Evolutionary conservation across 2,113 vertebrate species (phyloP), one percentile per base, ranked within the genome.

Genomic region (Halcyon malimbica): DNA sequence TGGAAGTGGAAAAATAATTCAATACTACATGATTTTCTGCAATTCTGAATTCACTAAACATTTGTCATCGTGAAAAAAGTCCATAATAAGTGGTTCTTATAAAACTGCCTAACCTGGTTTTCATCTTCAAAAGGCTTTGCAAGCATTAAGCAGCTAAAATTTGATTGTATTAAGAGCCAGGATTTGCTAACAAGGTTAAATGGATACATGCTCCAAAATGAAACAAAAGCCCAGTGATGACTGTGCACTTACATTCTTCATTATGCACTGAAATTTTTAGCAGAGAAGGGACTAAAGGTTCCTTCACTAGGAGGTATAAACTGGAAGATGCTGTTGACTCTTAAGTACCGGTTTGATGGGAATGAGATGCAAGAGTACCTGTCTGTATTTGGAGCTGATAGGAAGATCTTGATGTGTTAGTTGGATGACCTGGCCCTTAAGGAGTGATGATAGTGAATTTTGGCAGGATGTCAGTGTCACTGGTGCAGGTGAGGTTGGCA

Each of bases 1-100:
- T 93, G 73, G 64, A 96, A 92, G 62, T 86, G 73, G 80, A 84
- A 98, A 98, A 97, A 96, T 88, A 89, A 86, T 90, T 96, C 31
- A 86, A 26, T 85, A 41, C 7, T 82, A 19, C 60, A 60, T 0
- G 4, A 5, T 83, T 77, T 14, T 62, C 5, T 83, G 39, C 54
- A 89, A 86, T 59, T 90, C 64, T 48, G 23, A 56, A 88, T 48
- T 80, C 42, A 71, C 64, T 57, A 74, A 92, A 78, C 68, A 10
- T 73, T 83, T 89, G 42, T 31, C 17, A 25, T 71, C 2, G 0
- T 93, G 82, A 71, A 87, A 82, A 35, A 31, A 5, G 2, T 46
- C 18, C 1, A 4, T 68, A 75, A 42, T 71, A 88, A 70, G 48
- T 3, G 1, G 5, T 87, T 89, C 20, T 63, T 90, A 29, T 24